phyloP scores from a whole-genome alignment of 2,797 vertebrate species.

The Pseudochromis fuscus region DNA sequence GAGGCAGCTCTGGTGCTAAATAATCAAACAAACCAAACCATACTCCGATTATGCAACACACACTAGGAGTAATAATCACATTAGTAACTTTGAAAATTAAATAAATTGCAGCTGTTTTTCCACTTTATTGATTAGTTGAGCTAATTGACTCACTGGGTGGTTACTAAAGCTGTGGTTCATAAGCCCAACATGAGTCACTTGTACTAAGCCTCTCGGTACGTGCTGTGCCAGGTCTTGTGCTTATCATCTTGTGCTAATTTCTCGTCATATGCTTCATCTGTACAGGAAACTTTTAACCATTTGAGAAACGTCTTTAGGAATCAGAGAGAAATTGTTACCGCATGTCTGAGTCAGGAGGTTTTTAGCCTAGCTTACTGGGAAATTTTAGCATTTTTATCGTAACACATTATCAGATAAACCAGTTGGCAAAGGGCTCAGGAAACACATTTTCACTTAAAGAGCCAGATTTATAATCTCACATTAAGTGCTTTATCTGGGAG shows the following conservation, averaged over 20 bases:
- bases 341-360: not conserved
- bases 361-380: not conserved
- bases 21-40: too few relatives aligned
- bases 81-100: too few relatives aligned
- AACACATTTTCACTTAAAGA: conserved; percentile 11
- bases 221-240: not conserved
- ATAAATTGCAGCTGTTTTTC: not conserved
- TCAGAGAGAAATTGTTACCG: too few relatives aligned
- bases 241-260: not conserved
- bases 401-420: conserved; percentile 5
- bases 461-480: conserved; percentile 13
- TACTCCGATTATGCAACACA: too few relatives aligned
- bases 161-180: conserved; percentile 6
- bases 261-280: too few relatives aligned
- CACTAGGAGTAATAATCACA: too few relatives aligned
- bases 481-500: conserved; percentile 11
- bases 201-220: not conserved
- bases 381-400: not conserved
- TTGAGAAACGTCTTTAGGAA: too few relatives aligned
- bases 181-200: not conserved
- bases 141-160: not conserved
- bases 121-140: conserved; percentile 8
- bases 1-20: too few relatives aligned
- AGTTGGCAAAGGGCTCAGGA: not conserved
- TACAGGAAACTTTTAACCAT: not conserved